A percentile compares a stretch with the other conserved stretches of the same genome.
These are phyloP conservation scores for Thaumatotibia leucotreta DNA, from an alignment of 1,140 invertebrate species.

Conservation along the genomic window DNA sequence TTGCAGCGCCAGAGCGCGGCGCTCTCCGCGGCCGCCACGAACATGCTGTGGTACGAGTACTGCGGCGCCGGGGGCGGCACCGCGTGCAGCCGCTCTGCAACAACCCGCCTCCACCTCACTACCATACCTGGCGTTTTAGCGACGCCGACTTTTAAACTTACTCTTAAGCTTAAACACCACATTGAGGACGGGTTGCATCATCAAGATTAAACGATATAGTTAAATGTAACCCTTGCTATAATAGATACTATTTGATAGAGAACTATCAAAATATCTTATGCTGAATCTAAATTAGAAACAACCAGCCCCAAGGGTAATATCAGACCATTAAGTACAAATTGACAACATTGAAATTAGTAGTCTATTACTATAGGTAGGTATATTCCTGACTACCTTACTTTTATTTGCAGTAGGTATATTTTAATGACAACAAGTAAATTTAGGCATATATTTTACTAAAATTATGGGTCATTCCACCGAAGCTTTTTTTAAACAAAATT, in stretches of 20 bases:
- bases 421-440: too few relatives aligned
- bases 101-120: constrained; percentile 22
- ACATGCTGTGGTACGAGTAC: constrained; percentile 89
- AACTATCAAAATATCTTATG: too few relatives aligned
- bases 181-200: background rate
- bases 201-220: background rate
- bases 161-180: background rate
- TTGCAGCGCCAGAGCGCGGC: constrained; percentile 86
- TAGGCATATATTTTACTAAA: too few relatives aligned
- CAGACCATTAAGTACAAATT: background rate
- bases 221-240: too few relatives aligned
- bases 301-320: background rate
- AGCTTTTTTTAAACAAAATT: too few relatives aligned
- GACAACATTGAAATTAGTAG: background rate
- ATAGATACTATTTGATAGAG: too few relatives aligned
- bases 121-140: constrained; percentile 16
- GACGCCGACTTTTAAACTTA: background rate
- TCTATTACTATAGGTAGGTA: too few relatives aligned
- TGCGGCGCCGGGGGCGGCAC: constrained; percentile 53
- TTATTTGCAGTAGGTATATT: too few relatives aligned
- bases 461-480: too few relatives aligned
- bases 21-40: constrained; percentile 82
- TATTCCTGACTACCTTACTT: too few relatives aligned
- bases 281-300: background rate
- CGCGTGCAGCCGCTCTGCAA: constrained; percentile 47